Evolutionary conservation across 2,888 invertebrate genomes (phyloP).

Genomic region (Lacanobia wlatinum): DNA sequence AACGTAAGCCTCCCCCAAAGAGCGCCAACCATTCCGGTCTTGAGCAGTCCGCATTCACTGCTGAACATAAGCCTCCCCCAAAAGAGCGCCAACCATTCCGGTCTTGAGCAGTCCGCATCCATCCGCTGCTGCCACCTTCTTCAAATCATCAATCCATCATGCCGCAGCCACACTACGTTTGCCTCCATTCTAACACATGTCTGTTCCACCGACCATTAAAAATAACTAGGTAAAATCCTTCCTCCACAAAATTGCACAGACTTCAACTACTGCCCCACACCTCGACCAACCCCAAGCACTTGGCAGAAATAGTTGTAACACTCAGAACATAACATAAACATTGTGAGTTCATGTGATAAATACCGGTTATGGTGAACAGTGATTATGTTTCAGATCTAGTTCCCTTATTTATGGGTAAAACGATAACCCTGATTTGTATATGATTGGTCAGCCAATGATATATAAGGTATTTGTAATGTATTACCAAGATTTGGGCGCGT

Average conservation of each 20-base stretch:
- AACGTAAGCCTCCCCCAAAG: no score
- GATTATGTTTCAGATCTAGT: constrained; percentile 75
- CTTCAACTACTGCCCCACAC: constrained; percentile 52
- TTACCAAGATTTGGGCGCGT: constrained; percentile 60
- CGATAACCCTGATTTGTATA: constrained; percentile 81
- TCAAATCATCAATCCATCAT: no score
- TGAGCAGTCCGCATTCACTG: no score
- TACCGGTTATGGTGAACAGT: constrained; percentile 74
- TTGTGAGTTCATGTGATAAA: constrained; percentile 77
- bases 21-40: no score
- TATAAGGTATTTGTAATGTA: constrained; percentile 68
- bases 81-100: no score
- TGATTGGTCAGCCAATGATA: constrained; percentile 71
- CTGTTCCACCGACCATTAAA: no score
- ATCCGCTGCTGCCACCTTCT: no score
- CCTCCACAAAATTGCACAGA: constrained; percentile 20
- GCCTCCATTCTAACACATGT: no score
- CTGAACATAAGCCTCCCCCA: no score
- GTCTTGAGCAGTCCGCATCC: no score
- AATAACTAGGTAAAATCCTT: no score
- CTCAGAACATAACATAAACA: constrained; percentile 77
- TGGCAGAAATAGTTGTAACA: constrained; percentile 82
- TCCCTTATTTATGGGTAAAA: constrained; percentile 72
- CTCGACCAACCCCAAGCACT: constrained; percentile 63
- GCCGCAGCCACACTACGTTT: no score